phyloP scores from a whole-genome alignment of 2,113 vertebrate species.

The Elachura formosa region DNA sequence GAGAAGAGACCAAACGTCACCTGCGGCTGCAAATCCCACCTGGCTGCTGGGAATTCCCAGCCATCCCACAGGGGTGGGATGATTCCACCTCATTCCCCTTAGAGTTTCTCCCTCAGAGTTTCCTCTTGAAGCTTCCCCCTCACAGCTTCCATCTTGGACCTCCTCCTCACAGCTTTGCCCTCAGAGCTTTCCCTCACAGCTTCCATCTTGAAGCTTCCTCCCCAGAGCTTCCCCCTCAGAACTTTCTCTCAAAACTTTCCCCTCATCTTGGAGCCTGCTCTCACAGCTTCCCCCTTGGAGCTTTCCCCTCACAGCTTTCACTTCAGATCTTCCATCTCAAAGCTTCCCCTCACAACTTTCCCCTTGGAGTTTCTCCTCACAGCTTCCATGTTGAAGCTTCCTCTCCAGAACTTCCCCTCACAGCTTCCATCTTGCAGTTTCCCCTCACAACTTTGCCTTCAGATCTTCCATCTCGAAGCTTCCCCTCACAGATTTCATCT shows the following conservation, averaged over 20 bases:
- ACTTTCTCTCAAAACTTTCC: not conserved
- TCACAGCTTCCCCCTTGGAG: not conserved
- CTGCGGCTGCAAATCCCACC: not conserved
- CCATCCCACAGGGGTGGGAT: no score
- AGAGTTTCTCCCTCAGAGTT: not conserved
- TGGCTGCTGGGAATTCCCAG: not conserved
- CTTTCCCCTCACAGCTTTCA: not conserved
- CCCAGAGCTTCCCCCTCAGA: not conserved
- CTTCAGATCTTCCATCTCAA: no score
- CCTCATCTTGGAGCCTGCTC: not conserved
- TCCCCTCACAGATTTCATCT: not conserved
- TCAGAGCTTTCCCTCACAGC: not conserved
- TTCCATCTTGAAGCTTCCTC: fast-evolving
- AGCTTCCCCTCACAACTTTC: not conserved
- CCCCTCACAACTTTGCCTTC: no score
- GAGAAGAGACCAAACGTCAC: not conserved
- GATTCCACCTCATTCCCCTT: no score
- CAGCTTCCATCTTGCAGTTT: not conserved
- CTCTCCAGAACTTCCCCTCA: no score
- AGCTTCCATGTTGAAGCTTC: not conserved
- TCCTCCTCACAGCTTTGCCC: not conserved
- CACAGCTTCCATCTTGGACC: no score
- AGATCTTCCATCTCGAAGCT: no score
- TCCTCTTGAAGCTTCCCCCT: no score
- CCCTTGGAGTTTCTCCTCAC: fast-evolving